Conservation (phyloP, 1,140 invertebrate genomes). For the Drosophila busckii region DNA sequence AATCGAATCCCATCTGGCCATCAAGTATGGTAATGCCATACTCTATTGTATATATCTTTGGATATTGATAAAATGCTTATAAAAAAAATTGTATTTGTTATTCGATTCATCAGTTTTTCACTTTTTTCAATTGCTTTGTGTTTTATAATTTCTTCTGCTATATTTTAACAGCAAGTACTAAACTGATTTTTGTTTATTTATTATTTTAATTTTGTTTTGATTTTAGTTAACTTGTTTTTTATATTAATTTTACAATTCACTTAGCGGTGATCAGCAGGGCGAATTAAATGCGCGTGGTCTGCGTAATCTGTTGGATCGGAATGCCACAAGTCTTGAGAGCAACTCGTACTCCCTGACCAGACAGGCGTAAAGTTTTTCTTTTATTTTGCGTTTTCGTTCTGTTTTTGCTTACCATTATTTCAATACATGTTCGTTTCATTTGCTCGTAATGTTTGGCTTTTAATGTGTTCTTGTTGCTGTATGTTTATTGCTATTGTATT, state of each 20-base stretch:
- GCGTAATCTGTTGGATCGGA: conserved; percentile 44
- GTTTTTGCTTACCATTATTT: background rate
- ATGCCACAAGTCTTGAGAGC: conserved; percentile 40
- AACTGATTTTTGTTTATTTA: background rate
- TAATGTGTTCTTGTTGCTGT: conserved; percentile 3
- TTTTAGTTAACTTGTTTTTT: conserved; percentile 41
- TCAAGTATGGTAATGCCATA: too few relatives aligned
- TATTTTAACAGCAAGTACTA: too few relatives aligned
- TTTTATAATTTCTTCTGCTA: conserved; percentile 26
- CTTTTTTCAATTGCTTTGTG: background rate
- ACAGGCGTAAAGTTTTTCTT: conserved; percentile 73
- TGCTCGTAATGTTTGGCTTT: conserved; percentile 18
- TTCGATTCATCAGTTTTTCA: conserved; percentile 4
- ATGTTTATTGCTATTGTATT: background rate
- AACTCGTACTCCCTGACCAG: conserved; percentile 53
- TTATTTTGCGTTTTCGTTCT: conserved; percentile 43
- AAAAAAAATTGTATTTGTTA: conserved; percentile 25
- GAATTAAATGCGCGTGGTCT: conserved; percentile 46
- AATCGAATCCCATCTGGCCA: too few relatives aligned
- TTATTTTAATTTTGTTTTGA: conserved; percentile 20
- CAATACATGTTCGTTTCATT: conserved; percentile 19
- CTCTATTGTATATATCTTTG: too few relatives aligned
- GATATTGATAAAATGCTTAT: too few relatives aligned
- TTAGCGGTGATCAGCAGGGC: conserved; percentile 38
- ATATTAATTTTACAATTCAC: conserved; percentile 23